Percentiles rank a stretch among this genome's conserved stretches.
Conservation (phyloP, 2,113 vertebrate genomes). For the Mus spicilegus region DNA sequence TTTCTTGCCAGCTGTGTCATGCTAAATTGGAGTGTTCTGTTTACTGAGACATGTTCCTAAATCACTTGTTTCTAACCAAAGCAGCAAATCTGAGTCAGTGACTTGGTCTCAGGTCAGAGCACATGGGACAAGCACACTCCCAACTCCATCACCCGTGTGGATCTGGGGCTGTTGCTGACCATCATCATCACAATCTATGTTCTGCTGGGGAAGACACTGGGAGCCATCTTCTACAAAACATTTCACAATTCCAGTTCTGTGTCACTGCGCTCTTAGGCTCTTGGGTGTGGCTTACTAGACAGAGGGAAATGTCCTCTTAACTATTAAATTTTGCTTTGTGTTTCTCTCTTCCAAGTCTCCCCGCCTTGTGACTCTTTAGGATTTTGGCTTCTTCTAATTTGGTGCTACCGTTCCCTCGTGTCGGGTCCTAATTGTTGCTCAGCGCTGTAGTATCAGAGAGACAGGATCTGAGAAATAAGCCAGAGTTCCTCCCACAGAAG, state of each 20-base stretch:
- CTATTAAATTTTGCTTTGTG: conserved; percentile 39
- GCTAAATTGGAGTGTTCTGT: neutral
- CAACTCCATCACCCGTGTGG: neutral
- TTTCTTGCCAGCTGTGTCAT: neutral
- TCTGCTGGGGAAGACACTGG: neutral
- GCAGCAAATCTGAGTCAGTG: neutral
- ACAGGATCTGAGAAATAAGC: neutral
- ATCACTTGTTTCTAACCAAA: neutral
- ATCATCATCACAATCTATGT: neutral
- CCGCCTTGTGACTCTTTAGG: neutral
- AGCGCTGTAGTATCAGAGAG: neutral
- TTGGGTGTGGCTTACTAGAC: neutral
- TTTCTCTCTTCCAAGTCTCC: neutral
- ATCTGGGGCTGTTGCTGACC: neutral
- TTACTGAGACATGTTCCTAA: neutral
- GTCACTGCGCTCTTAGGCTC: neutral
- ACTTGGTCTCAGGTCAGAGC: conserved; percentile 39
- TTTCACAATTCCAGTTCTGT: neutral
- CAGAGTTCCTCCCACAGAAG: neutral
- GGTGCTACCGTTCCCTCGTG: neutral
- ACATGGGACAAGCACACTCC: neutral
- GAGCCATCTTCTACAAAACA: conserved; percentile 6
- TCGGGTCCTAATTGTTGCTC: neutral
- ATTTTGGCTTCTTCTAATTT: neutral
- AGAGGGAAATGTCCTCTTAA: neutral